Conservation (phyloP, 2,888 invertebrate genomes). For the Hirtodrosophila duncani region DNA sequence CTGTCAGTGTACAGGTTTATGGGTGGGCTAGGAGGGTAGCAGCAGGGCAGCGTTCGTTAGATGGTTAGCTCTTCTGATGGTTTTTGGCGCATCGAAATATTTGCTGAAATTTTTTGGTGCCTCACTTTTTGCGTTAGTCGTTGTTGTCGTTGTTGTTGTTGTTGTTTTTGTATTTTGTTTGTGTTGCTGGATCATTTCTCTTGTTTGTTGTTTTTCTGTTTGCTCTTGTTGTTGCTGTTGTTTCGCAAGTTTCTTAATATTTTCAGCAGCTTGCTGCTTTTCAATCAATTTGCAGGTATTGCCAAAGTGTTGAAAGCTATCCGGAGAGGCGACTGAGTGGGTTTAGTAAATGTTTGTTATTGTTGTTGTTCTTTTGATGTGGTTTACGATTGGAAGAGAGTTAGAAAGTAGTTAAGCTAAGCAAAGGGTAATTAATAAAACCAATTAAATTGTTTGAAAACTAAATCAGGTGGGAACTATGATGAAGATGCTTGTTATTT, state of each 20-base stretch:
- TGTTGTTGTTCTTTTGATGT: constrained; percentile 4
- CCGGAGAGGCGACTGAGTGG: constrained; percentile 6
- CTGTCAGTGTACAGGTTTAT: constrained; percentile 21
- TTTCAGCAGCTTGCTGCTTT: constrained; percentile 43
- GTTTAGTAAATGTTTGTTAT: constrained; percentile 13
- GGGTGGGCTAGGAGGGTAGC: background rate
- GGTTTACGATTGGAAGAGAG: too few relatives aligned
- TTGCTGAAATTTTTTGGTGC: constrained; percentile 22
- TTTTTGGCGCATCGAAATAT: constrained; percentile 33
- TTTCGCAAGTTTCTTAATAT: constrained; percentile 47
- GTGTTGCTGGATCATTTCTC: background rate
- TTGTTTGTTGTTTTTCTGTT: background rate
- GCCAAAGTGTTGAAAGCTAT: constrained; percentile 31
- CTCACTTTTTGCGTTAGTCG: background rate
- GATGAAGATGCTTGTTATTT: too few relatives aligned
- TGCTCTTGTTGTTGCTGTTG: background rate
- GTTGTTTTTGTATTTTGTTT: background rate
- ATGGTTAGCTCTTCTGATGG: constrained; percentile 5
- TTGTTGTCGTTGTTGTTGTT: background rate
- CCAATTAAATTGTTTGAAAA: too few relatives aligned
- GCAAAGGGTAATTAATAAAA: too few relatives aligned
- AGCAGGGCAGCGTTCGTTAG: background rate
- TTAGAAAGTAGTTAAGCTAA: too few relatives aligned
- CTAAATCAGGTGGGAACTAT: too few relatives aligned
- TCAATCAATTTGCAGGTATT: constrained; percentile 54